Conservation (phyloP, 1,140 invertebrate species). For the Cataglyphis hispanica region DNA sequence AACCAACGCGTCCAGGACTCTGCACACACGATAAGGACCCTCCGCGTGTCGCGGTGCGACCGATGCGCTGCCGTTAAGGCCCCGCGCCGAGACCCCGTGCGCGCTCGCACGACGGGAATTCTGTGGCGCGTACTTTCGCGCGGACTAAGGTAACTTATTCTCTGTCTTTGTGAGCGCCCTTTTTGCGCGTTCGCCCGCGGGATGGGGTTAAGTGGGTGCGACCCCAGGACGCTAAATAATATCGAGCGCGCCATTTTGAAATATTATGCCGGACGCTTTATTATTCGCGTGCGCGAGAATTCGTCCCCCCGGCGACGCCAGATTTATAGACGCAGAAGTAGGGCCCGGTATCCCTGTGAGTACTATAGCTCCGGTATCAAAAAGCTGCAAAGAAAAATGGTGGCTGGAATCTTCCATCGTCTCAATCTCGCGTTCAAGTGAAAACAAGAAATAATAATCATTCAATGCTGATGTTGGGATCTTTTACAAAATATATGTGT, state of each 20-base stretch:
- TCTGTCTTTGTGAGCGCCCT: conserved; percentile 82
- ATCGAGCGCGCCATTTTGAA: conserved; percentile 83
- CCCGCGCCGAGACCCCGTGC: conserved; percentile 41
- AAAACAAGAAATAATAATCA: conserved; percentile 47
- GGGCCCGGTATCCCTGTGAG: not conserved
- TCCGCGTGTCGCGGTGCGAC: conserved; percentile 65
- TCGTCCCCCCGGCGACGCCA: conserved; percentile 30
- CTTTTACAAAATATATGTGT: not conserved
- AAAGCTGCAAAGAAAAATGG: not conserved
- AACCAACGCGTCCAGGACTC: conserved; percentile 62
- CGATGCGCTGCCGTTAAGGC: conserved; percentile 61
- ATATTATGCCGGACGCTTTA: conserved; percentile 82
- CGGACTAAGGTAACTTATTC: conserved; percentile 84
- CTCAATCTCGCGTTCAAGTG: not conserved
- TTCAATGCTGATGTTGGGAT: not conserved
- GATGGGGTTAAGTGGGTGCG: conserved; percentile 85
- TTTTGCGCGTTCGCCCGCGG: conserved; percentile 79
- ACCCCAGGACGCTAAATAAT: conserved; percentile 85
- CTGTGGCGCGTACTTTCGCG: conserved; percentile 80
- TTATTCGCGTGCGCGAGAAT: conserved; percentile 72
- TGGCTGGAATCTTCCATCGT: not conserved
- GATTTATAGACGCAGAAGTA: conserved; percentile 58
- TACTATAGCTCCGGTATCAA: not conserved
- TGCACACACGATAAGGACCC: conserved; percentile 77
- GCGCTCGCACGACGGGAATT: conserved; percentile 78